Base-by-base conservation (phyloP, 2,113 vertebrate species). In the Antechinus flavipes region DNA sequence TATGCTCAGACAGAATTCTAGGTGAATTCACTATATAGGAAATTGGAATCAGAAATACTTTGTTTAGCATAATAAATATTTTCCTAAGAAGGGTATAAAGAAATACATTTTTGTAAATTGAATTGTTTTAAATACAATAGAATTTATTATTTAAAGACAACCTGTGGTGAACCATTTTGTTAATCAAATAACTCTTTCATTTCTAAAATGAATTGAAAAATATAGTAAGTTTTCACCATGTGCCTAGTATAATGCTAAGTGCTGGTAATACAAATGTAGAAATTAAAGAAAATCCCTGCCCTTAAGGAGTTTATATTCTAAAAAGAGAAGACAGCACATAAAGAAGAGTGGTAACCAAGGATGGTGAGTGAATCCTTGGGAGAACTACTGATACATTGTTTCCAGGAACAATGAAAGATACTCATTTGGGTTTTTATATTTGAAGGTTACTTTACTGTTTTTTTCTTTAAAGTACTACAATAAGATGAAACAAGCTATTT, bases 141-240 rank as follows among this genome's bases (percentile, higher is more conserved):
- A 50, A 35, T 23, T 89, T 76, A 27, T 2, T 22, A 0, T 58
- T 46, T 47, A 55, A 27, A 0, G 14, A 11, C 14, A 16, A 49
- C 9, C 49, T 11, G 16, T 1, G 1, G 2, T 0, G 23, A 10
- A 1, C 0, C 0, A 47, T 56, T 6, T 26, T 25, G 30, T 53
- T 61, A 93, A 95, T 50, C 25, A 56, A 47, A 0, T 30, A 25
- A 42, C 24, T 55, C 47, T 49, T 89, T 49, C 3, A 10, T 47
- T 11, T 49, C 35, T n/a, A 58, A 68, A 55, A 4, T n/a, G 46
- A 25, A 92, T 46, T 84, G 19, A 84, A 84, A 84, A 23, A 42
- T 84, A 16, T 42, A 84, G 42, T 84, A 84, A 84, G n/a, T 35
- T 84, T 84, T 84, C 2, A 84, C 16, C 22, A 2, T 23, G n/a